phyloP scores from a whole-genome alignment of 2,888 invertebrate species.

The Aquatica leii region DNA sequence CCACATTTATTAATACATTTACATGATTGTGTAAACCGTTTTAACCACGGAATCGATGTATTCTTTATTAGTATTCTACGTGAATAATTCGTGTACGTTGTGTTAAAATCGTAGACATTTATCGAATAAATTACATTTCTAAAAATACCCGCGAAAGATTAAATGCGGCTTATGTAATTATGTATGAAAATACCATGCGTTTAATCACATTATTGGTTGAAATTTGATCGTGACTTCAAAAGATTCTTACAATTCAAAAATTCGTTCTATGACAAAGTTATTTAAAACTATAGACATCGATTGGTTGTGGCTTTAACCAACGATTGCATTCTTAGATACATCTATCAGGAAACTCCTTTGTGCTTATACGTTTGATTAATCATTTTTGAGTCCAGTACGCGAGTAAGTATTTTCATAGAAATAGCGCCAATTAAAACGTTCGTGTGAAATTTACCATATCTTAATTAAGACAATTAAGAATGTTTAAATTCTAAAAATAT shows the following conservation, averaged over 20 bases:
- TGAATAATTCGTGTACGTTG: conserved; percentile 34
- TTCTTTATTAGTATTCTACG: conserved; percentile 38
- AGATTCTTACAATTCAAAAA: conserved; percentile 1
- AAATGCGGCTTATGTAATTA: no score
- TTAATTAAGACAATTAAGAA: conserved; percentile 7
- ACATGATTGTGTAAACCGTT: conserved; percentile 34
- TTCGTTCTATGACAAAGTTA: conserved; percentile 1
- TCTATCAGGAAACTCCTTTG: not conserved
- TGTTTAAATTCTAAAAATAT: not conserved
- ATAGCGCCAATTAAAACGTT: no score
- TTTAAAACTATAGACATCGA: conserved; percentile 2
- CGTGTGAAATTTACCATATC: not conserved
- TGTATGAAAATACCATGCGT: no score
- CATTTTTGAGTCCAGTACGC: no score
- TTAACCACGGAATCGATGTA: conserved; percentile 38
- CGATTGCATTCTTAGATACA: conserved; percentile 7
- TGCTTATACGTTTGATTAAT: no score
- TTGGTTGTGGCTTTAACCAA: conserved; percentile 1
- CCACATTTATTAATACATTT: conserved; percentile 35
- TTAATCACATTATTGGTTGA: conserved; percentile 4
- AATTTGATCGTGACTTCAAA: conserved; percentile 6
- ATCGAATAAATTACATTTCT: conserved; percentile 41
- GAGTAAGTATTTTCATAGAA: no score
- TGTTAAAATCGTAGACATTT: conserved; percentile 37
- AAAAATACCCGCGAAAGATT: no score